A percentile compares a stretch with the other conserved stretches of the same genome.
phyloP scores from a whole-genome alignment of 2,888 invertebrate species.

The Ophonus ardosiacus region DNA sequence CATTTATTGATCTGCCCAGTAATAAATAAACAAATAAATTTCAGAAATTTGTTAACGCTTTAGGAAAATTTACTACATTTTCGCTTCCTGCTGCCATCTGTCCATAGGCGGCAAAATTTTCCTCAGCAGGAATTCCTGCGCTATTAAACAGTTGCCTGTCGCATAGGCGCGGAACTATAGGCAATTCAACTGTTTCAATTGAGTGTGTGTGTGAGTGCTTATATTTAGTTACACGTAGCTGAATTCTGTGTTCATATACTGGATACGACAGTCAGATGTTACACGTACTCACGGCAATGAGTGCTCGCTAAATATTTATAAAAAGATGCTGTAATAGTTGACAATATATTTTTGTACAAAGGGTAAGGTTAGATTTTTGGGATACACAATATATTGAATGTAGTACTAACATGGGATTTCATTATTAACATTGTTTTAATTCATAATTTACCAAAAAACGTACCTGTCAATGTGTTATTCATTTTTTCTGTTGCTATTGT shows the following conservation, averaged over 20 bases:
- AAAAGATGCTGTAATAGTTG: conserved; percentile 27
- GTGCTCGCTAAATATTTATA: conserved; percentile 24
- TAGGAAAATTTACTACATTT: neutral
- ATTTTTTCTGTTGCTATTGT: neutral
- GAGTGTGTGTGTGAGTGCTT: neutral
- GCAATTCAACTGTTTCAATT: neutral
- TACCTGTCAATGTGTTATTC: neutral
- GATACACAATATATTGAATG: neutral
- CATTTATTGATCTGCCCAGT: neutral
- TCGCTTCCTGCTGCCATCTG: conserved; percentile 10
- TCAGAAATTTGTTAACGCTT: neutral
- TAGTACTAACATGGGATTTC: neutral
- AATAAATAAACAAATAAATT: neutral
- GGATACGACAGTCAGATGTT: conserved; percentile 16
- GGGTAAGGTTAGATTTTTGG: conserved; percentile 15
- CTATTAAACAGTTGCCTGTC: conserved; percentile 6
- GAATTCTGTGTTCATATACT: conserved; percentile 1
- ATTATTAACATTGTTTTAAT: neutral
- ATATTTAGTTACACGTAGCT: conserved; percentile 45
- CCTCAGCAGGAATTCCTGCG: neutral
- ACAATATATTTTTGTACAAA: neutral
- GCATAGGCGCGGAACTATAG: neutral
- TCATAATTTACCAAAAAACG: neutral
- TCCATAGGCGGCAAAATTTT: neutral
- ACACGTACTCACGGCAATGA: conserved; percentile 16